Conservation (phyloP, 2,888 invertebrate genomes). For the Trachelus tabidus region DNA sequence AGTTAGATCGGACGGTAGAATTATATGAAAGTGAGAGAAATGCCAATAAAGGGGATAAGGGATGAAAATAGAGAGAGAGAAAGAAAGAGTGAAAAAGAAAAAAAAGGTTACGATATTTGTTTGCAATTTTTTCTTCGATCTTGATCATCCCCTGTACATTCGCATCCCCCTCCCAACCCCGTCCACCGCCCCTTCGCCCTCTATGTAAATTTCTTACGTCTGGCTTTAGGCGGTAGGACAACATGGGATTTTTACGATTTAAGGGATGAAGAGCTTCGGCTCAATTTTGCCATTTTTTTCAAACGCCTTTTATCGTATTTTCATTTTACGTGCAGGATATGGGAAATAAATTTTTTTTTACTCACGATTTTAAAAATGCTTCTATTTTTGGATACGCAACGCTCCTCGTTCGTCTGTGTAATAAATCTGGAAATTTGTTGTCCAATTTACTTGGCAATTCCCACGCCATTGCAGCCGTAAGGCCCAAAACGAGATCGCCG, state of each 20-base stretch:
- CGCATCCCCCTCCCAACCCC: background rate
- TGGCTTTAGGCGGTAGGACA: background rate
- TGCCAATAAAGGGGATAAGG: background rate
- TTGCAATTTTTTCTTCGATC: background rate
- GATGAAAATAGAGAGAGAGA: background rate
- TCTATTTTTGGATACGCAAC: constrained; percentile 74
- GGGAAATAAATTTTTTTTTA: constrained; percentile 28
- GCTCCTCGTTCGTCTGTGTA: constrained; percentile 72
- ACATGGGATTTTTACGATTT: background rate
- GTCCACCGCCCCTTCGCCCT: background rate
- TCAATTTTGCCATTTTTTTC: background rate
- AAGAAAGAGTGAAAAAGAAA: background rate
- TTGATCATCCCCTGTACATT: background rate
- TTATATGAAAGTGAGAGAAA: background rate
- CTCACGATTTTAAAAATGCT: constrained; percentile 74
- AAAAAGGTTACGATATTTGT: background rate
- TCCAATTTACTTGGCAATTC: constrained; percentile 72
- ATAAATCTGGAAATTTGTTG: constrained; percentile 51
- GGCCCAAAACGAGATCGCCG: constrained; percentile 75
- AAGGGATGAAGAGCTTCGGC: background rate
- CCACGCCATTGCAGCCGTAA: constrained; percentile 83
- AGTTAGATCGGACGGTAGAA: background rate
- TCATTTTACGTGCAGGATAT: background rate
- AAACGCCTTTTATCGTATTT: background rate
- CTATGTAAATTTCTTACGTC: background rate